Base-by-base conservation (phyloP, 2,797 vertebrate genomes). In the Cottoperca gobio region DNA sequence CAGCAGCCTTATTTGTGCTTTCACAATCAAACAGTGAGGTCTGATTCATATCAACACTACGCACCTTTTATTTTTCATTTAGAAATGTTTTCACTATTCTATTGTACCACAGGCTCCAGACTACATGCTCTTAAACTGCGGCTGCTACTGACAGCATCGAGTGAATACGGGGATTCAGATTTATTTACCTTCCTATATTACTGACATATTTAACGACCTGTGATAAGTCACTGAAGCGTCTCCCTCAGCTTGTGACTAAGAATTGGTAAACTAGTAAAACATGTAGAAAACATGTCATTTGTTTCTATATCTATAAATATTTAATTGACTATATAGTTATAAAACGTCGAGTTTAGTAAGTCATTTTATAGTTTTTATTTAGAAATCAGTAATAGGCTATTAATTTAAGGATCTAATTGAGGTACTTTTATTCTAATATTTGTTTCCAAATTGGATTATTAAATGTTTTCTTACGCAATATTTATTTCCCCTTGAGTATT, bases 201-300 rank as follows among this genome's bases (percentile, higher is more conserved):
- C 43, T 71, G 70, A 80, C 59, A 31, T 19, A 50, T 79, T 80
- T 85, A 82, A 81, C 16, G 66, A 57, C 67, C 67, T 76, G 78
- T 62, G 67, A 70, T 76, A 69, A 86, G 57, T 86, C 73, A 85
- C 64, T 23, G 61, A 58, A 24, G 55, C 58, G 2, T 72, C 59
- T 58, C 21, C 55, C 60, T 46, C 39, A 50, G 76, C 37, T 60
- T 68, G 72, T 86, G 80, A 70, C 71, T 8, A 67, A 57, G 84
- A 86, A 88, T 89, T 80, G 82, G 88, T 73, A 39, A 61, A 13
- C 16, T 24, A 19, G 52, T 62, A 43, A 65, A 82, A 64, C 35
- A 39, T 21, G 6, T 23, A 23, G 14, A 42, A 43, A 21, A 5
- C 46, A 10, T 9, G 3, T 42, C 33, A 63, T 65, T 16, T 33